Base-by-base conservation (phyloP, 2,888 invertebrate genomes). In the Nudaria mundana region DNA sequence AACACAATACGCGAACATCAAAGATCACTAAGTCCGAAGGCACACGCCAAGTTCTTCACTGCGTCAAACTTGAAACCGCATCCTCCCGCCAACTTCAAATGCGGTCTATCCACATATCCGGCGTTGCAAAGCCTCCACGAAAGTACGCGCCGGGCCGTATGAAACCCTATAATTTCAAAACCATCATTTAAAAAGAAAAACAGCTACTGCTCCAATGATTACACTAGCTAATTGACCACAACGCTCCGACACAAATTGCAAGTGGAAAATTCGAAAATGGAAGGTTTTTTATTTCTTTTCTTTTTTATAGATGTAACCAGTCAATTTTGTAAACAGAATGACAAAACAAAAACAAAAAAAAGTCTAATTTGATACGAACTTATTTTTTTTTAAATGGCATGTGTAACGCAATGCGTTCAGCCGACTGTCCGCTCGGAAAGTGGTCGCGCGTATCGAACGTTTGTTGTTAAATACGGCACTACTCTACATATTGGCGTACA, bases 151-250 rank as follows among this genome's bases (percentile, higher is more conserved):
- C n/a, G n/a, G n/a, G 70, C 72, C 71, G 58, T 65, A 76, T 70
- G 81, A 82, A 83, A 81, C 60, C 84, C 88, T 88, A 83, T 76
- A 88, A 88, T 86, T 84, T 71, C 46, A 82, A 76, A 76, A 77
- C 70, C 70, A 68, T 59, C 65, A 54, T 66, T 81, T 81, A 79
- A 72, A 75, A 75, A 70, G 67, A 70, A 76, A 75, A 74, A 66
- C 65, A 61, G 60, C 66, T 70, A 66, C 73, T 75, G 65, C 67
- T 76, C 73, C 52, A 58, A 52, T 72, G 72, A 76, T 71, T 79
- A 65, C 74, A 72, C 78, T 34, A 34, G 56, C 44, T 83, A 81
- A 84, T 81, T 69, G 72, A 53, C 47, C 48, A 48, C 50, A 44
- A 44, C 40, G 37, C 52, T 49, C 22, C 22, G 42, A 52, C 53